A percentile compares a stretch with the other conserved stretches of the same genome.
Evolutionary conservation across 2,113 vertebrate genomes (phyloP).

Genomic region (Sebastes schlegelii): DNA sequence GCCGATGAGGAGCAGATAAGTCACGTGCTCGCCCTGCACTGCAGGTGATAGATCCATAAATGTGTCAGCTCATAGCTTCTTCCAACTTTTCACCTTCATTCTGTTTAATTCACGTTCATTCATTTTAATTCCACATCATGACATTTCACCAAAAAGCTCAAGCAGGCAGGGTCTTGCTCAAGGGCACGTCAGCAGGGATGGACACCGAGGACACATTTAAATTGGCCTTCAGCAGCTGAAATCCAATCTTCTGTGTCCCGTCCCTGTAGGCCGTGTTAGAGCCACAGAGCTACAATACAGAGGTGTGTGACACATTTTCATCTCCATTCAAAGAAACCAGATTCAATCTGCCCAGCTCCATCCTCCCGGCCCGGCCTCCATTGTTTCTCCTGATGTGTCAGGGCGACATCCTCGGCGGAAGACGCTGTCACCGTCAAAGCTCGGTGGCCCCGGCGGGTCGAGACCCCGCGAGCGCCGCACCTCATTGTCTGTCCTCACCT

Average conservation of each 20-base stretch:
- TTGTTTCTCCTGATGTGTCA: slow-evolving; percentile 68
- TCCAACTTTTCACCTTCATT: neutral
- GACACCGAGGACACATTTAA: slow-evolving; percentile 22
- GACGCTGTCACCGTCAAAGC: slow-evolving; percentile 67
- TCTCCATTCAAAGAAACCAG: slow-evolving; percentile 43
- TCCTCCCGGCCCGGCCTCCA: slow-evolving; percentile 48
- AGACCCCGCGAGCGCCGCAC: slow-evolving; percentile 48
- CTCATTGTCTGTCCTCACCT: slow-evolving; percentile 73
- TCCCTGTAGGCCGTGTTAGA: slow-evolving; percentile 23
- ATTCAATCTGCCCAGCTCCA: slow-evolving; percentile 56
- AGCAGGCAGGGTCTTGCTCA: neutral
- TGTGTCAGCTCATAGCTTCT: neutral
- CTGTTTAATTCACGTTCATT: too few species aligned
- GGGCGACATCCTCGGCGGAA: slow-evolving; percentile 64
- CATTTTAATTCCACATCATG: neutral
- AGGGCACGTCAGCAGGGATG: neutral
- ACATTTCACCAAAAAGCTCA: neutral
- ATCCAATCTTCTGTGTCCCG: slow-evolving; percentile 34
- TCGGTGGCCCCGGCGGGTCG: slow-evolving; percentile 35
- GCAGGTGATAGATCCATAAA: neutral
- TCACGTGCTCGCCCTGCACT: neutral
- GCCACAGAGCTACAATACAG: slow-evolving; percentile 11
- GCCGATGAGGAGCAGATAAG: neutral
- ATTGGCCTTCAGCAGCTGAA: slow-evolving; percentile 30
- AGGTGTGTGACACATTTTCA: slow-evolving; percentile 58